Conservation (phyloP, 2,888 invertebrate genomes). For the Pandemis heparana region DNA sequence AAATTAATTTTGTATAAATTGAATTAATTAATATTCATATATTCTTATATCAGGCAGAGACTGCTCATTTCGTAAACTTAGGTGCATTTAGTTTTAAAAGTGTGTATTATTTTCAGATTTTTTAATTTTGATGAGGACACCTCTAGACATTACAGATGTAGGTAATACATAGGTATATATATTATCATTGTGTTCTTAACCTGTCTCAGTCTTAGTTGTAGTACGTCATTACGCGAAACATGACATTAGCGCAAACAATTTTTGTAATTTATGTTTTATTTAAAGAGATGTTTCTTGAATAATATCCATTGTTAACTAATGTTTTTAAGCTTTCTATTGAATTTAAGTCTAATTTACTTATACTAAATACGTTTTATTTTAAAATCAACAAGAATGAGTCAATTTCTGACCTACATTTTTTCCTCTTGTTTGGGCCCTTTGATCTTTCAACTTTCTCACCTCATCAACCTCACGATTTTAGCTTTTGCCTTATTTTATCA, state of each 20-base stretch:
- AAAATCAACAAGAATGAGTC: not conserved
- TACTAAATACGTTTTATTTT: not conserved
- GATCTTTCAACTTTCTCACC: too few species aligned
- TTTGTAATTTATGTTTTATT: constrained; percentile 27
- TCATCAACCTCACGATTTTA: not conserved
- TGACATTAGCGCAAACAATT: not conserved
- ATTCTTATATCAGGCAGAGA: too few species aligned
- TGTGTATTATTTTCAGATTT: too few species aligned
- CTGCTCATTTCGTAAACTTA: too few species aligned
- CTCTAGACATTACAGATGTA: not conserved
- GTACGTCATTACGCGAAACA: constrained; percentile 2
- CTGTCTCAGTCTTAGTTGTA: not conserved
- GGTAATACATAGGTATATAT: not conserved
- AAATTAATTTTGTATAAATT: too few species aligned
- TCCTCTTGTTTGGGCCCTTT: too few species aligned
- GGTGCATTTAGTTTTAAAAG: too few species aligned
- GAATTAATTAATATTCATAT: too few species aligned
- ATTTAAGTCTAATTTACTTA: not conserved
- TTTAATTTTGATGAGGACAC: too few species aligned
- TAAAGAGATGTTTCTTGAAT: constrained; percentile 10
- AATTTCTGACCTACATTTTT: not conserved
- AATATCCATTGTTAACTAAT: constrained; percentile 4
- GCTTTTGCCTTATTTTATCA: not conserved
- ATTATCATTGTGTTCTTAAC: not conserved
- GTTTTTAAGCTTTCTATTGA: not conserved